Conservation (phyloP, 2,888 invertebrate species). For the Anaspis maculata region DNA sequence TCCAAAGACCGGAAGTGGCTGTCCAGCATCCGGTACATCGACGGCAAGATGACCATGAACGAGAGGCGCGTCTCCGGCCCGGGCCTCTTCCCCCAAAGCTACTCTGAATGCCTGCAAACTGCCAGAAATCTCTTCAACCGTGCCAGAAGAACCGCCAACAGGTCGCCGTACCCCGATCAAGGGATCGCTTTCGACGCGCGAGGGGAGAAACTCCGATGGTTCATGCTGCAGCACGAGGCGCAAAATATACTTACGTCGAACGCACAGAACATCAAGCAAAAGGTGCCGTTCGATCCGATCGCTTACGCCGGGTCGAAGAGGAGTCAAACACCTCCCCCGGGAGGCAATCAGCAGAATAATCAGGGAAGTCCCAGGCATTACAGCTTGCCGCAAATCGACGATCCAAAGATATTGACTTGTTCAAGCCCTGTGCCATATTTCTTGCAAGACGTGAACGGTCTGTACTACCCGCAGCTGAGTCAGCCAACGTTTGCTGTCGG, state of each 20-base stretch:
- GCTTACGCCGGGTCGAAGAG: conserved; percentile 40
- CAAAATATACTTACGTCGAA: conserved; percentile 65
- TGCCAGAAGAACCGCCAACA: conserved; percentile 66
- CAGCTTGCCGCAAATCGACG: conserved; percentile 60
- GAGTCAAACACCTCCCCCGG: not conserved
- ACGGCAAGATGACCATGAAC: conserved; percentile 66
- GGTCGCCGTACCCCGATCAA: conserved; percentile 67
- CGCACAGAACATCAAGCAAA: conserved; percentile 68
- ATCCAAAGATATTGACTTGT: conserved; percentile 38
- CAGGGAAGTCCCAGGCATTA: conserved; percentile 56
- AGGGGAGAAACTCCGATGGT: conserved; percentile 72
- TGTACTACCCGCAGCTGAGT: conserved; percentile 35
- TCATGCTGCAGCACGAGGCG: conserved; percentile 82
- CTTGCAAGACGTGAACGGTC: conserved; percentile 35
- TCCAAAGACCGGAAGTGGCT: conserved; percentile 79
- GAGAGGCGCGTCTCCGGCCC: conserved; percentile 65
- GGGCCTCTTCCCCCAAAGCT: conserved; percentile 64
- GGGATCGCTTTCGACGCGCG: conserved; percentile 61
- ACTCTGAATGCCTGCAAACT: conserved; percentile 69
- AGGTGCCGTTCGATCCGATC: conserved; percentile 65
- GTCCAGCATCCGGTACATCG: conserved; percentile 56
- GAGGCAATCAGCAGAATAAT: conserved; percentile 7
- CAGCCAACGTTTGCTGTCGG: conserved; percentile 54
- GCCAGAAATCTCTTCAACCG: conserved; percentile 70
- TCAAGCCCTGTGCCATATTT: conserved; percentile 40